These are phyloP conservation scores for Nephrotoma flavescens DNA, from an alignment of 2,888 invertebrate species.

Conservation along the genomic window DNA sequence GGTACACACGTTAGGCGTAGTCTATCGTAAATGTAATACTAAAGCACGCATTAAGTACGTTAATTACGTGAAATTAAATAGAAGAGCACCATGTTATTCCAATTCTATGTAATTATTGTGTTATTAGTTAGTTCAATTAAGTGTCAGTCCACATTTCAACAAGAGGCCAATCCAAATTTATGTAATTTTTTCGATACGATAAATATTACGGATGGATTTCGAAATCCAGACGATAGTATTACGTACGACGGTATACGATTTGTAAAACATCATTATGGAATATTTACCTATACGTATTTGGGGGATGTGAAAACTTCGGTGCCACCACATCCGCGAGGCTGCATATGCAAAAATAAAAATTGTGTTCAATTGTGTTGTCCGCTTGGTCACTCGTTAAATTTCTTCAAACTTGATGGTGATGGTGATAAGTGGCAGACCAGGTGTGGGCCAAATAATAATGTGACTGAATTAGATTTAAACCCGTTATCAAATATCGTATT, in stretches of 20 bases:
- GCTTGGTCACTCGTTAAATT: not conserved
- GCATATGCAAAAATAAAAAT: slow-evolving; percentile 25
- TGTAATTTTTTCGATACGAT: slow-evolving; percentile 25
- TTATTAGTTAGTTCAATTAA: not conserved
- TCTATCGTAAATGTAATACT: not conserved
- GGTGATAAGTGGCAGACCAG: not conserved
- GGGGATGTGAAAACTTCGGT: slow-evolving; percentile 19
- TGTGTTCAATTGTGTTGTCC: slow-evolving; percentile 32
- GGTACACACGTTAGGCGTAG: not conserved
- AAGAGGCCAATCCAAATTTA: not conserved
- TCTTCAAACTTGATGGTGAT: too few relatives aligned
- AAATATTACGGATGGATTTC: slow-evolving; percentile 22
- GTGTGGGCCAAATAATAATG: not conserved
- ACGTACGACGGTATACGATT: slow-evolving; percentile 22
- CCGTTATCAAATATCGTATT: not conserved
- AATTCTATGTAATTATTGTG: not conserved
- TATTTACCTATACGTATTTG: slow-evolving; percentile 22
- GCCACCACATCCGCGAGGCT: slow-evolving; percentile 23
- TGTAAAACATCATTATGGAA: slow-evolving; percentile 21
- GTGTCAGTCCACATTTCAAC: not conserved
- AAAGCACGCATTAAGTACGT: too few relatives aligned
- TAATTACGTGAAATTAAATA: not conserved
- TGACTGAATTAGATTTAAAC: not conserved
- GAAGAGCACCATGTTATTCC: not conserved
- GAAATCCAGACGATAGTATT: slow-evolving; percentile 24